A percentile compares a stretch with the other conserved stretches of the same genome.
Conservation (phyloP, 1,140 invertebrate species). For the Dolichoris vasculosae region DNA sequence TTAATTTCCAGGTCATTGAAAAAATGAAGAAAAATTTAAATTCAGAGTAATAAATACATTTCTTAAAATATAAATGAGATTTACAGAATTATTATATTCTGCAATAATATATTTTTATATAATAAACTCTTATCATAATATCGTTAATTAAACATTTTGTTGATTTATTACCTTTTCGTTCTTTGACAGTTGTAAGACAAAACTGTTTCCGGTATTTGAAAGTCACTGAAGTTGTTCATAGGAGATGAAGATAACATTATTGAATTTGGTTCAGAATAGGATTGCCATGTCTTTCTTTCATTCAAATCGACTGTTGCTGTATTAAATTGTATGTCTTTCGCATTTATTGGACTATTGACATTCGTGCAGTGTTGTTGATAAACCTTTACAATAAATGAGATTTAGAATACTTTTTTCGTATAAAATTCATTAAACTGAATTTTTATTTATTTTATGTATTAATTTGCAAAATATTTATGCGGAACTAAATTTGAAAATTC, state of each 20-base stretch:
- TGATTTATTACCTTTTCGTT: constrained; percentile 44
- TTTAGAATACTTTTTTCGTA: neutral
- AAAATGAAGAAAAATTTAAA: no score
- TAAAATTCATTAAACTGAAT: neutral
- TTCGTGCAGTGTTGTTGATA: neutral
- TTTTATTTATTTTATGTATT: no score
- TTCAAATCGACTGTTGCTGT: neutral
- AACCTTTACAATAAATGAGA: neutral
- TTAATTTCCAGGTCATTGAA: no score
- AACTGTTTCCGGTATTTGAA: constrained; percentile 60
- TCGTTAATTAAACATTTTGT: no score
- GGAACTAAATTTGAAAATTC: no score
- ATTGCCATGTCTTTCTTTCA: neutral
- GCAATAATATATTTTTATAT: no score
- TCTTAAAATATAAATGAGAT: no score
- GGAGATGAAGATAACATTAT: neutral
- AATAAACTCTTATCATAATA: no score
- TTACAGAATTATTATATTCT: no score
- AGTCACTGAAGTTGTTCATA: constrained; percentile 51
- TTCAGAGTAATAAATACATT: no score
- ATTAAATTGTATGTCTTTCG: neutral
- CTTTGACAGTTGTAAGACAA: constrained; percentile 49
- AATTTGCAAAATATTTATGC: no score
- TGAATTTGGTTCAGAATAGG: neutral
- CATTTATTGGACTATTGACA: neutral